These are phyloP conservation scores for Melipona bicolor DNA, from an alignment of 2,888 invertebrate species.

Conservation along the genomic window DNA sequence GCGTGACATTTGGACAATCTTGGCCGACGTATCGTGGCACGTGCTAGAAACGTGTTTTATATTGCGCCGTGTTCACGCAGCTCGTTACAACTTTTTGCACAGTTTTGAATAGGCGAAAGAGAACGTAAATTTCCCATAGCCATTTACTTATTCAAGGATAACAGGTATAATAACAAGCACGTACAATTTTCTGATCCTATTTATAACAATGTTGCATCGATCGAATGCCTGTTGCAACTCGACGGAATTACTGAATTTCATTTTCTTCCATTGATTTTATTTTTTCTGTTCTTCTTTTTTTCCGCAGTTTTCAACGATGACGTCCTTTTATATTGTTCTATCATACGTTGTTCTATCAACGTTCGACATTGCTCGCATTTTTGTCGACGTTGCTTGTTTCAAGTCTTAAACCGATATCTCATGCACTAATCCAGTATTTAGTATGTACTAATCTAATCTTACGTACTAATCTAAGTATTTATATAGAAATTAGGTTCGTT, in stretches of 20 bases:
- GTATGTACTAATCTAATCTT: not conserved
- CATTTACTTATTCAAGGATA: conserved; percentile 52
- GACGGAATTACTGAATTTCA: not conserved
- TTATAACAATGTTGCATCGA: not conserved
- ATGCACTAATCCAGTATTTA: not conserved
- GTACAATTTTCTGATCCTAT: not conserved
- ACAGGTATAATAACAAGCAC: conserved; percentile 5
- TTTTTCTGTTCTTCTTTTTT: not conserved
- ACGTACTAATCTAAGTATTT: not conserved
- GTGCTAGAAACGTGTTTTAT: conserved; percentile 41
- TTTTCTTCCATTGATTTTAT: not conserved
- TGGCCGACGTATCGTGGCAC: conserved; percentile 34
- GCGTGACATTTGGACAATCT: conserved; percentile 42
- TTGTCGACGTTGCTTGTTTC: not conserved
- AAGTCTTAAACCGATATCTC: not conserved
- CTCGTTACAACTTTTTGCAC: conserved; percentile 19
- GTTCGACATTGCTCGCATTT: too few relatives aligned
- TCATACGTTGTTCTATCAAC: too few relatives aligned
- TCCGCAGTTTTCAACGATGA: not conserved
- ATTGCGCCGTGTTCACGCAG: conserved; percentile 35
- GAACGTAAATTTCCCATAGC: conserved; percentile 17
- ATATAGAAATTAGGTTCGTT: not conserved
- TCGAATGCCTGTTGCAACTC: not conserved
- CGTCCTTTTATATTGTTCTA: too few relatives aligned
- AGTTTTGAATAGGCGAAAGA: conserved; percentile 27